Conservation (phyloP, 2,888 invertebrate species). For the Callyntrura sp. region DNA sequence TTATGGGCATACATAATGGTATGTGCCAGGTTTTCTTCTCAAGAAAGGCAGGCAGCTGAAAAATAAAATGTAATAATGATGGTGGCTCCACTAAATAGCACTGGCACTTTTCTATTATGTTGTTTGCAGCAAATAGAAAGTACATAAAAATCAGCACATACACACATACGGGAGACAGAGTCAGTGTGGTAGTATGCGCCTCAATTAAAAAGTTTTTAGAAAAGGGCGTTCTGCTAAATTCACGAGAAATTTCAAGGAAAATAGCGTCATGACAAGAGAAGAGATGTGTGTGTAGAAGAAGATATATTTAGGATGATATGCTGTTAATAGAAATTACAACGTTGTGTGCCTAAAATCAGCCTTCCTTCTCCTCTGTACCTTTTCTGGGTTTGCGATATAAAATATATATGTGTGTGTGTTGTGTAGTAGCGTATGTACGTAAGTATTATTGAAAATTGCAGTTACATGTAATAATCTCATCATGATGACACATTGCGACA, state of each 20-base stretch:
- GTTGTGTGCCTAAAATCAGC: neutral
- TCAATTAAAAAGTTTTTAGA: conserved; percentile 14
- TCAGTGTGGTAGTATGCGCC: neutral
- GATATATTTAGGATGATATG: conserved; percentile 19
- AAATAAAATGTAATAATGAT: conserved; percentile 41
- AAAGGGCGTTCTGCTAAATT: conserved; percentile 15
- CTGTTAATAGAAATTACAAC: conserved; percentile 1
- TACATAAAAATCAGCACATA: neutral
- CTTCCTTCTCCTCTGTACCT: neutral
- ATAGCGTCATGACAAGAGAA: conserved; percentile 16
- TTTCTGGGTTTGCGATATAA: neutral
- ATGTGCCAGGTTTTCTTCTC: conserved; percentile 42
- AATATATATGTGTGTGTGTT: neutral
- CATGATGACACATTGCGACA: conserved; percentile 57
- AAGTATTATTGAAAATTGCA: conserved; percentile 49
- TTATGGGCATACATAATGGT: neutral
- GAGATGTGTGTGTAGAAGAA: conserved; percentile 47
- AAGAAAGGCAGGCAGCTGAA: neutral
- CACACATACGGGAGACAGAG: neutral
- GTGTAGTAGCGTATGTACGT: neutral
- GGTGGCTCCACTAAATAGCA: conserved; percentile 7
- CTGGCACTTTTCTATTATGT: conserved; percentile 8
- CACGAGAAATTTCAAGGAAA: conserved; percentile 47
- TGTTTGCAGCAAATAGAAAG: conserved; percentile 15
- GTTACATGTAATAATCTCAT: conserved; percentile 56